Conservation (phyloP, 2,797 vertebrate genomes). For the Neosilurus mollespiculum region DNA sequence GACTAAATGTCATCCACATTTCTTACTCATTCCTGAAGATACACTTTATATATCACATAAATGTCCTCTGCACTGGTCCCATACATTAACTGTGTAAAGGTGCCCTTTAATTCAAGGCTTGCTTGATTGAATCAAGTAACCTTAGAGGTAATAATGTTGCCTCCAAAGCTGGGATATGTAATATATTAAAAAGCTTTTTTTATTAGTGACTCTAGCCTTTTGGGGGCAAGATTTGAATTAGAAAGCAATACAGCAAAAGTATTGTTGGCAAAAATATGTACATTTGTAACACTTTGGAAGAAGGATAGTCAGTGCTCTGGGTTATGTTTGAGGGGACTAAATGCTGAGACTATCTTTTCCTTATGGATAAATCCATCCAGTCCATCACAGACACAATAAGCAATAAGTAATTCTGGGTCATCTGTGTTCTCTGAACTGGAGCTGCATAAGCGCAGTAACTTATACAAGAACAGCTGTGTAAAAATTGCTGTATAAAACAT, state of each 20-base stretch:
- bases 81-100: conserved; percentile 4
- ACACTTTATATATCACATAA: background rate
- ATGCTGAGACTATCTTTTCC: background rate
- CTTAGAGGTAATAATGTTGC: background rate
- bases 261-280: background rate
- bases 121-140: conserved; percentile 12
- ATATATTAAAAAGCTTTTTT: conserved; percentile 19
- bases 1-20: background rate
- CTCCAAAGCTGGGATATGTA: background rate
- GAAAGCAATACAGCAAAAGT: background rate
- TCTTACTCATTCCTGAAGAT: background rate
- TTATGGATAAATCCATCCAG: background rate
- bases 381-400: background rate
- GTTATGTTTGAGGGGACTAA: background rate
- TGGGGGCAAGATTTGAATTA: background rate
- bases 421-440: background rate
- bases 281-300: background rate
- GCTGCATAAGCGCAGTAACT: background rate
- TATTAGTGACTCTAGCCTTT: background rate
- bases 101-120: conserved; percentile 19
- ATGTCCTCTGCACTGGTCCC: background rate
- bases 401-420: background rate
- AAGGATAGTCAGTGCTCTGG: background rate
- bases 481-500: background rate
- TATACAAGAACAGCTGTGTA: background rate